A percentile compares a stretch with the other conserved stretches of the same genome.
Evolutionary conservation across 2,888 invertebrate genomes (phyloP).

Genomic region (Eupithecia abbreviata): DNA sequence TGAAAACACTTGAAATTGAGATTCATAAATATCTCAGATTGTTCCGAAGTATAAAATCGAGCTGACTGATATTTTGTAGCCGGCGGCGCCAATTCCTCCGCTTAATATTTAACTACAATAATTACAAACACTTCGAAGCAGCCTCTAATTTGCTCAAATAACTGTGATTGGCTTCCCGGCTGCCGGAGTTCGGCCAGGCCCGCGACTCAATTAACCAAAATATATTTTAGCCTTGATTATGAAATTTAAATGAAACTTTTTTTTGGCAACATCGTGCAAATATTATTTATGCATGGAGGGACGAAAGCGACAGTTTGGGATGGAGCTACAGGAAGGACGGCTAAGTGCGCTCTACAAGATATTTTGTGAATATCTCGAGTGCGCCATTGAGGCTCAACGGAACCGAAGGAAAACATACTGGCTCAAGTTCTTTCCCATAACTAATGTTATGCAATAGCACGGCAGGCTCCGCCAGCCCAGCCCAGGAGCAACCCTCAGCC

Average conservation of each 20-base stretch:
- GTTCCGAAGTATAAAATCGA: neutral
- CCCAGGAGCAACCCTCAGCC: constrained; percentile 23
- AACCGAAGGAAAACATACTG: constrained; percentile 5
- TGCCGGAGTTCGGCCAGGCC: neutral
- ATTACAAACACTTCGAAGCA: constrained; percentile 23
- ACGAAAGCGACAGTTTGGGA: neutral
- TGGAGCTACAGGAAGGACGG: neutral
- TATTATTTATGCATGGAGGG: constrained; percentile 2
- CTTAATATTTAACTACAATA: constrained; percentile 15
- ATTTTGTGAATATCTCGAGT: neutral
- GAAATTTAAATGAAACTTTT: neutral
- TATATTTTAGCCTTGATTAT: neutral
- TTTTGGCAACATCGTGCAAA: neutral
- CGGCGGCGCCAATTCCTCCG: constrained; percentile 1
- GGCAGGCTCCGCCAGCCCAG: constrained; percentile 27
- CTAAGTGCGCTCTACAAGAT: neutral
- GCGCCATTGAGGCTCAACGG: neutral
- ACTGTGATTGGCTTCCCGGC: constrained; percentile 20
- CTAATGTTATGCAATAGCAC: constrained; percentile 37
- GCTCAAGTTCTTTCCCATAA: constrained; percentile 17
- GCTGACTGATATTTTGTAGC: neutral
- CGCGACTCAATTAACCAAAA: neutral
- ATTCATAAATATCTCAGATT: neutral
- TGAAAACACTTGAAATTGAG: neutral
- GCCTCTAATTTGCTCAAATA: constrained; percentile 23